Evolutionary conservation across 1,140 invertebrate genomes (phyloP).

Genomic region (Bombus terrestris): DNA sequence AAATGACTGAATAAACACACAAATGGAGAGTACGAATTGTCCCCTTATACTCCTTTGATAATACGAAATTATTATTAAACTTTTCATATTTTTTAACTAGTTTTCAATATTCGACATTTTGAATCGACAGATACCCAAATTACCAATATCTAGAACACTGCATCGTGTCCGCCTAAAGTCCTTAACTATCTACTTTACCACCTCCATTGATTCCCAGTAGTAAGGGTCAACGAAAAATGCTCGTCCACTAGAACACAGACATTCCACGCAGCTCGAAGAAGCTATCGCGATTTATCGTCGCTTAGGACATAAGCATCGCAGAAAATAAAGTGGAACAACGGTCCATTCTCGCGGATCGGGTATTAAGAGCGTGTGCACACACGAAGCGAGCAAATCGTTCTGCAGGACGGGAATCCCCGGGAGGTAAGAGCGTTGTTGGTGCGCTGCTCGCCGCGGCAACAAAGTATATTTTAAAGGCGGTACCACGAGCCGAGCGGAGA

Average conservation of each 20-base stretch:
- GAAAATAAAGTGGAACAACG: not conserved
- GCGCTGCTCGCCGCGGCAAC: slow-evolving; percentile 31
- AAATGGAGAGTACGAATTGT: not conserved
- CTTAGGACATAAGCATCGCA: not conserved
- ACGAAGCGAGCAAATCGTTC: slow-evolving; percentile 37
- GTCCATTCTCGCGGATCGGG: slow-evolving; percentile 7
- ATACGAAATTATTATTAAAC: not conserved
- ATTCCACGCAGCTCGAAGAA: not conserved
- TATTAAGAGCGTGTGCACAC: not conserved
- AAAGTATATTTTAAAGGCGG: slow-evolving; percentile 39
- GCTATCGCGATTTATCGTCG: not conserved
- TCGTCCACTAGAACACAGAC: not conserved
- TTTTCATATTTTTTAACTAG: too few species aligned
- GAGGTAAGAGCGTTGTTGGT: slow-evolving; percentile 15
- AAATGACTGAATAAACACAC: not conserved
- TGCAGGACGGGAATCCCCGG: slow-evolving; percentile 10
- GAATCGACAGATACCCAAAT: too few species aligned
- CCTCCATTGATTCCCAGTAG: slow-evolving; percentile 5
- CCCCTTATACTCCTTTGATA: not conserved
- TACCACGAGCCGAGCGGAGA: not conserved
- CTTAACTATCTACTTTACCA: not conserved
- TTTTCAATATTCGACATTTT: too few species aligned
- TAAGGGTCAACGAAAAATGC: slow-evolving; percentile 43
- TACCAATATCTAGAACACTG: not conserved
- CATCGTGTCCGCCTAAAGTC: too few species aligned